These are phyloP conservation scores for Notarius lentiginosus DNA, from an alignment of 2,113 vertebrate species.

Conservation along the genomic window DNA sequence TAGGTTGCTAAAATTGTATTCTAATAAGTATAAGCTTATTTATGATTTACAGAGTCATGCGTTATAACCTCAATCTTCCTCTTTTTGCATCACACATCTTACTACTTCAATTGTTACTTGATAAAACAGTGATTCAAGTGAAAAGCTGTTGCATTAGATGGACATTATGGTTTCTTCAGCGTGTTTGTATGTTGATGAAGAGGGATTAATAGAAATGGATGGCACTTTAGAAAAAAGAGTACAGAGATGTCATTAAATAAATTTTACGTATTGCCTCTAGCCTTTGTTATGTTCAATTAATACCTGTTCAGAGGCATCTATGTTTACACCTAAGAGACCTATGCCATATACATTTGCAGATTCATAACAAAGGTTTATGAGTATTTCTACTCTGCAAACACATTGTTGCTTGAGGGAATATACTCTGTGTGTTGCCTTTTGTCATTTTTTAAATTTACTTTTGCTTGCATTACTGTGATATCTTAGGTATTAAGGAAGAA, in stretches of 20 bases:
- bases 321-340: neutral
- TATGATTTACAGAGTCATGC: neutral
- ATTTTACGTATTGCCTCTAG: neutral
- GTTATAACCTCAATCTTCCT: conserved; percentile 32
- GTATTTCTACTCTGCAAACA: neutral
- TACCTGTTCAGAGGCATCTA: neutral
- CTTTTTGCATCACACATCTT: conserved; percentile 1
- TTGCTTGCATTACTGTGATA: neutral
- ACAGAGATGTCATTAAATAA: too few species aligned
- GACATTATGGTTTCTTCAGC: neutral
- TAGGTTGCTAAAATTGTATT: neutral
- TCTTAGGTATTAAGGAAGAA: neutral
- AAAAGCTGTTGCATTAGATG: neutral
- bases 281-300: neutral
- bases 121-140: neutral
- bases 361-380: neutral
- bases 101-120: neutral
- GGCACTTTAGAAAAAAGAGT: neutral
- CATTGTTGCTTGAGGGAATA: neutral
- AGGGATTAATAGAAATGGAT: neutral
- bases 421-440: neutral
- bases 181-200: neutral
- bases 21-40: neutral
- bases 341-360: neutral
- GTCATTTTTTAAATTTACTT: neutral